These are phyloP conservation scores for Cryptops parisi DNA, from an alignment of 2,888 invertebrate genomes.

Conservation along the genomic window DNA sequence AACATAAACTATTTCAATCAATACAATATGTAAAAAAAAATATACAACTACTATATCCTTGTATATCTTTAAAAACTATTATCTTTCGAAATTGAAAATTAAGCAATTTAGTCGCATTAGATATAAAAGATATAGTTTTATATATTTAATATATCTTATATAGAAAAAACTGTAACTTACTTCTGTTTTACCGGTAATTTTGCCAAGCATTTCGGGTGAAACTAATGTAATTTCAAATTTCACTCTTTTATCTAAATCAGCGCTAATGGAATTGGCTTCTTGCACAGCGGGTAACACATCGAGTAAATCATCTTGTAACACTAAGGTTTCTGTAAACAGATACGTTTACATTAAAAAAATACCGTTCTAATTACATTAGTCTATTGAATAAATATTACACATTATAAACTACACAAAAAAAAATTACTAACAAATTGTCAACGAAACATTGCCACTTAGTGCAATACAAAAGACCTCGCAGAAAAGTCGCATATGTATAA, in stretches of 20 bases:
- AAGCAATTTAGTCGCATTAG: too few species aligned
- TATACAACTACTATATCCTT: too few species aligned
- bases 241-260: slow-evolving; percentile 37
- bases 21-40: too few species aligned
- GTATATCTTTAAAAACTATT: too few species aligned
- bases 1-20: too few species aligned
- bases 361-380: neutral
- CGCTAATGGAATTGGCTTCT: slow-evolving; percentile 40
- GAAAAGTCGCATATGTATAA: too few species aligned
- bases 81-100: too few species aligned
- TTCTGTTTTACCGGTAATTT: slow-evolving; percentile 32
- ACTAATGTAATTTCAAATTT: slow-evolving; percentile 40
- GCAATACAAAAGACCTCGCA: too few species aligned
- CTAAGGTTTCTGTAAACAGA: slow-evolving; percentile 28
- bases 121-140: too few species aligned
- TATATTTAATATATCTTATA: too few species aligned
- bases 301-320: slow-evolving; percentile 39
- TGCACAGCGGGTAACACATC: slow-evolving; percentile 39
- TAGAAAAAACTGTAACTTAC: too few species aligned
- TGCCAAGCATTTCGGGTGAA: slow-evolving; percentile 37
- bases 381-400: neutral
- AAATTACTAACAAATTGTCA: neutral
- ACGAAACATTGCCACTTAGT: too few species aligned
- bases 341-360: neutral
- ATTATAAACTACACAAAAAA: neutral